phyloP scores from a whole-genome alignment of 2,113 vertebrate genomes.

The Sphyrna mokarran region DNA sequence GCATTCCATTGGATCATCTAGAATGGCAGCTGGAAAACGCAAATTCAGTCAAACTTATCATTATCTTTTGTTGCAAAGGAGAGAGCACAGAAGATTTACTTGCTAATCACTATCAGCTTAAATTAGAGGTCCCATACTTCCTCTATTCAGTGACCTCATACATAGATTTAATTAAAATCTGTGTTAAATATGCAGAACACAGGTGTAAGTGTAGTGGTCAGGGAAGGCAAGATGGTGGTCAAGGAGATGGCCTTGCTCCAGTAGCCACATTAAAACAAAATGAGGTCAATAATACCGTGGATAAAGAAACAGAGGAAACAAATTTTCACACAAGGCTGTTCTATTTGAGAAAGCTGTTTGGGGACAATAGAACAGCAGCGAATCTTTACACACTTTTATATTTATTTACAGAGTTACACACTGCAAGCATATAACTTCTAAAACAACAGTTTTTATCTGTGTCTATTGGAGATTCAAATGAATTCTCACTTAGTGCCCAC shows the following conservation, averaged over 20 bases:
- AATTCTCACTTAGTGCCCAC: background rate
- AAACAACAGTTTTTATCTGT: background rate
- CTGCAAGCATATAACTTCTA: background rate
- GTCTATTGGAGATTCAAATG: background rate
- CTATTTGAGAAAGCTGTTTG: background rate
- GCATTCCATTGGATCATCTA: slow-evolving; percentile 99
- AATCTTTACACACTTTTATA: background rate
- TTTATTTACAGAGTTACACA: background rate
- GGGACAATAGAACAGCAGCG: background rate
- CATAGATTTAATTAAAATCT: background rate
- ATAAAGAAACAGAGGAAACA: background rate
- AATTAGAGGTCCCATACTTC: background rate
- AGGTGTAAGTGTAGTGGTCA: background rate
- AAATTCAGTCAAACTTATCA: background rate
- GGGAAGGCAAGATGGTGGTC: background rate
- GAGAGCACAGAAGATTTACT: slow-evolving; percentile 43
- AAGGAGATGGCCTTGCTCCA: background rate
- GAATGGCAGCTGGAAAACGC: slow-evolving; percentile 67
- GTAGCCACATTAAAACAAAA: background rate
- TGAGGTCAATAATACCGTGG: background rate
- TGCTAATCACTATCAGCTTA: slow-evolving; percentile 35
- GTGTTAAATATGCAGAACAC: background rate
- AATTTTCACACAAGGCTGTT: background rate
- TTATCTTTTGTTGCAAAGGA: slow-evolving; percentile 37
- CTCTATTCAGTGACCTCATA: background rate